Evolutionary conservation across 2,888 invertebrate genomes (phyloP).

Genomic region (Creontiades dilutus): DNA sequence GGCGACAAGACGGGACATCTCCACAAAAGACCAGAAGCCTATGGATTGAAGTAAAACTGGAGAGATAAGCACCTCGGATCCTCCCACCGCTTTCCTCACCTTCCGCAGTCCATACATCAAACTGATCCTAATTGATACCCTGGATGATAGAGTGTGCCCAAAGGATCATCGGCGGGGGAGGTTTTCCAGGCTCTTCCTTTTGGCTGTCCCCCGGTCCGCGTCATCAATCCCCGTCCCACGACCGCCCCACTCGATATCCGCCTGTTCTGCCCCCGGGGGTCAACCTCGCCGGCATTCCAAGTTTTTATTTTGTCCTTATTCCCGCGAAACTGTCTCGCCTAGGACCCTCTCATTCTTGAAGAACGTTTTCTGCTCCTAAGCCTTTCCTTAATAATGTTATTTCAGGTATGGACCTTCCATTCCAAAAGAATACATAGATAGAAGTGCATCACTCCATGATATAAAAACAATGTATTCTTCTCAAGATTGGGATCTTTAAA

Average conservation of each 20-base stretch:
- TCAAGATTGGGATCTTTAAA: neutral
- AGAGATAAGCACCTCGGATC: slow-evolving; percentile 13
- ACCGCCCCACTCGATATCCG: slow-evolving; percentile 21
- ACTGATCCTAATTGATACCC: slow-evolving; percentile 71
- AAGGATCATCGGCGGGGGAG: slow-evolving; percentile 63
- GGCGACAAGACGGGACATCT: neutral
- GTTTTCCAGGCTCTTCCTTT: neutral
- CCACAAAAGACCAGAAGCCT: slow-evolving; percentile 11
- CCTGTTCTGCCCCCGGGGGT: slow-evolving; percentile 24
- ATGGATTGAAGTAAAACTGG: slow-evolving; percentile 6
- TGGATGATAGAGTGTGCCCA: slow-evolving; percentile 68
- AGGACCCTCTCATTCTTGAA: neutral
- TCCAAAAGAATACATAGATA: neutral
- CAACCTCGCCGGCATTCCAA: slow-evolving; percentile 7
- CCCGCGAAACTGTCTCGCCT: neutral
- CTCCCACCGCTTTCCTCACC: slow-evolving; percentile 9
- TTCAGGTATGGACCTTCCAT: neutral
- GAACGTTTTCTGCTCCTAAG: neutral
- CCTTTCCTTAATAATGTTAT: slow-evolving; percentile 17
- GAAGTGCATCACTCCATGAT: neutral
- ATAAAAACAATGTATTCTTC: neutral
- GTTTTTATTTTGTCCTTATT: neutral
- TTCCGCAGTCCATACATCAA: slow-evolving; percentile 67
- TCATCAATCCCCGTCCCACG: slow-evolving; percentile 66
- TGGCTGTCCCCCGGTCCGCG: slow-evolving; percentile 42